Percentiles rank a stretch among this genome's conserved stretches.
These are phyloP conservation scores for Bombylius discolor DNA, from an alignment of 2,888 invertebrate genomes.

Conservation along the genomic window DNA sequence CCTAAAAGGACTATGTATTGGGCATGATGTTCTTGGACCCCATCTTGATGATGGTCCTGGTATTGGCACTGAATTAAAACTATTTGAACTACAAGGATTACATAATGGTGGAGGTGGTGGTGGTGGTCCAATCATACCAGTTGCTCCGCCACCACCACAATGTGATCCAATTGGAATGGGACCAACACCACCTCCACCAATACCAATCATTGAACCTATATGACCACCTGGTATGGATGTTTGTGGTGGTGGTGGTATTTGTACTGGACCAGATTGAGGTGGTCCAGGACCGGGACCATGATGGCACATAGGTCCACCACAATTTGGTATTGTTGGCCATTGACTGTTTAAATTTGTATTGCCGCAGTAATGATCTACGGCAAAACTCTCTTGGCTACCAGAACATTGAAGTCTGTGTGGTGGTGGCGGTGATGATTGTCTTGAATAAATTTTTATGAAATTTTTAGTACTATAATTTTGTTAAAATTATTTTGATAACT, in stretches of 20 bases:
- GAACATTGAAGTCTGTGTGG: constrained; percentile 39
- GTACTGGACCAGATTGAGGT: constrained; percentile 10
- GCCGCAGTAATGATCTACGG: constrained; percentile 38
- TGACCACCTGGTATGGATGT: constrained; percentile 21
- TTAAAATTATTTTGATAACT: neutral
- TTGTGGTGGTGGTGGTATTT: constrained; percentile 23
- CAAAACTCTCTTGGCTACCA: constrained; percentile 41
- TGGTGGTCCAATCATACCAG: constrained; percentile 26
- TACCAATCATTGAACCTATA: constrained; percentile 26
- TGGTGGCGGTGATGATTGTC: constrained; percentile 38
- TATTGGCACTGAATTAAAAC: constrained; percentile 34
- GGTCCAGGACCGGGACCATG: constrained; percentile 25
- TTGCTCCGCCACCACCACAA: constrained; percentile 24
- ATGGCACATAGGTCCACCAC: constrained; percentile 26
- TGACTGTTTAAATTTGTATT: constrained; percentile 21
- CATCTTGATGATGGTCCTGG: constrained; percentile 34
- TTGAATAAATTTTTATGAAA: constrained; percentile 36
- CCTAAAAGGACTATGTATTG: constrained; percentile 38
- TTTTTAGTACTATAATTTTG: constrained; percentile 10
- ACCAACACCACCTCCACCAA: constrained; percentile 23
- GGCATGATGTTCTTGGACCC: constrained; percentile 38
- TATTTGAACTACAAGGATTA: constrained; percentile 37
- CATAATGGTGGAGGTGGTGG: constrained; percentile 35
- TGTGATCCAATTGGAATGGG: neutral
- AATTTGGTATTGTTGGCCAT: constrained; percentile 27